phyloP scores from a whole-genome alignment of 2,888 invertebrate genomes.

The Chironomus tentans region DNA sequence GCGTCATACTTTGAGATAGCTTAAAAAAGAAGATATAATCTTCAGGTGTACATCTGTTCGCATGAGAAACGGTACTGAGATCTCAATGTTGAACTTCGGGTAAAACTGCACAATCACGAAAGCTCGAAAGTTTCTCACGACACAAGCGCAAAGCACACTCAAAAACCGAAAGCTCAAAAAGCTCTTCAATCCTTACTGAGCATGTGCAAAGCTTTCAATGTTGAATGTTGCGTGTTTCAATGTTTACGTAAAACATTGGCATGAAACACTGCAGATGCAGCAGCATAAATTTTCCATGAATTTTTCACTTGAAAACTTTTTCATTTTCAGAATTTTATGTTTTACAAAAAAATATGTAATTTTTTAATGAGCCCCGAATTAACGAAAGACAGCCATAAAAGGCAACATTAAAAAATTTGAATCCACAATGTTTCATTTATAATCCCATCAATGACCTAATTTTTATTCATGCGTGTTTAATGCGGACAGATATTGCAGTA shows the following conservation, averaged over 20 bases:
- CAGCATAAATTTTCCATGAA: background rate
- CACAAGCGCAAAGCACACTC: background rate
- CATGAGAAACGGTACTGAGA: no score
- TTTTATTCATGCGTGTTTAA: background rate
- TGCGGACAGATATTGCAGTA: background rate
- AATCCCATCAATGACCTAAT: background rate
- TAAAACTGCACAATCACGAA: no score
- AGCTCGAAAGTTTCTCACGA: background rate
- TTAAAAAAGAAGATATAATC: no score
- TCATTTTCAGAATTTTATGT: background rate
- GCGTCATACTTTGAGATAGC: no score
- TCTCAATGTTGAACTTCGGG: no score
- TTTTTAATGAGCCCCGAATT: background rate
- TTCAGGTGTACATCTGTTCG: no score
- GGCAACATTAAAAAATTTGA: no score
- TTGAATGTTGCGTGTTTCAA: background rate
- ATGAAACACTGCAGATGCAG: background rate
- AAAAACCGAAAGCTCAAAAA: background rate
- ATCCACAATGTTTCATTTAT: background rate
- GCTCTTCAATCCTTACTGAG: background rate
- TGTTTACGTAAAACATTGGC: background rate
- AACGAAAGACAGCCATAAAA: background rate
- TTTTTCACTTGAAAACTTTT: background rate
- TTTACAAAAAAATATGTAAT: background rate
- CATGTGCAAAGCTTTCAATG: background rate